Percentiles rank a stretch among this genome's conserved stretches.
Evolutionary conservation across 2,888 invertebrate genomes (phyloP).

Genomic region (Thera obeliscata): DNA sequence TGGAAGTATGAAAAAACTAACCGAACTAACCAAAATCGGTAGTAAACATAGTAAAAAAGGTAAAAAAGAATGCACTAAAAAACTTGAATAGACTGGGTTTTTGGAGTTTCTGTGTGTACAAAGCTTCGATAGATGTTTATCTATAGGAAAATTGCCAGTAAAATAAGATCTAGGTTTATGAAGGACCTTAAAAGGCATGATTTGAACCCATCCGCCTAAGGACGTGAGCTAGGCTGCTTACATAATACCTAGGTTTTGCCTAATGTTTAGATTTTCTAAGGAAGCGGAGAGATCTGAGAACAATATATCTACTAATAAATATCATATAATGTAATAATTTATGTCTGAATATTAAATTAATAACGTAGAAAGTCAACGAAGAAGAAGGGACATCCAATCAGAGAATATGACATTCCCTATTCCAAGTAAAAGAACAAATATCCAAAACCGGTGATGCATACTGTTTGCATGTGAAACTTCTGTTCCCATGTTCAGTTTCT

Average conservation of each 20-base stretch:
- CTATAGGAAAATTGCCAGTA: constrained; percentile 22
- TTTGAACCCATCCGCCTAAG: constrained; percentile 16
- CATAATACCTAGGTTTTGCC: neutral
- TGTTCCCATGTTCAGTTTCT: neutral
- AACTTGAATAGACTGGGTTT: too few species aligned
- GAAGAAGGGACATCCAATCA: neutral
- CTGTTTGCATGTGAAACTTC: constrained; percentile 11
- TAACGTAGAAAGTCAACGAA: neutral
- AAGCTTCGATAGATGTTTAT: constrained; percentile 11
- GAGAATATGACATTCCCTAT: neutral
- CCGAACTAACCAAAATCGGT: too few species aligned
- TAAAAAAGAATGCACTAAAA: too few species aligned
- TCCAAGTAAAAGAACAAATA: constrained; percentile 4
- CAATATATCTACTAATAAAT: too few species aligned
- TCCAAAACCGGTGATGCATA: constrained; percentile 1
- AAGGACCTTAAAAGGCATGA: constrained; percentile 31
- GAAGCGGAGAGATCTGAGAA: neutral
- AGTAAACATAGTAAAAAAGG: too few species aligned
- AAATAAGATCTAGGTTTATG: constrained; percentile 21
- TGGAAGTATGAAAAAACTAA: neutral
- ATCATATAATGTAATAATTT: too few species aligned
- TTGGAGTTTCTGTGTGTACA: too few species aligned
- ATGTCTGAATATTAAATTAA: neutral
- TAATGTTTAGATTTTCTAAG: neutral
- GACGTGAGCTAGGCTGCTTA: constrained; percentile 19